Percentiles rank a stretch among this genome's conserved stretches.
phyloP scores from a whole-genome alignment of 2,113 vertebrate species.

The Struthio camelus region DNA sequence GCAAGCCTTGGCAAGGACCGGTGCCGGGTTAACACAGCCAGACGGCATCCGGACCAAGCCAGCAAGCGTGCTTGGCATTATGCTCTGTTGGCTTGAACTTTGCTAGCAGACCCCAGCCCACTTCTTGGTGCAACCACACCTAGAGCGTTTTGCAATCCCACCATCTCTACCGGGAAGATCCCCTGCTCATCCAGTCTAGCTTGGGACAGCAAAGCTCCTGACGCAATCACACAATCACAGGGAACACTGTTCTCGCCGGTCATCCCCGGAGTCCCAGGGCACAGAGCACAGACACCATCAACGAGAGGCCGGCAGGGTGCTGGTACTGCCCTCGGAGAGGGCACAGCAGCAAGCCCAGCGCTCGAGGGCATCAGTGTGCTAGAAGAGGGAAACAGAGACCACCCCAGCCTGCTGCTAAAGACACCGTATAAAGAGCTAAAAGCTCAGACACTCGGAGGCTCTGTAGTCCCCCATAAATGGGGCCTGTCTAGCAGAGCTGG shows the following conservation, averaged over 20 bases:
- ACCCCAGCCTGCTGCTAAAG: background rate
- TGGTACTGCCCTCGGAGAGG: background rate
- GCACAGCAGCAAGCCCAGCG: background rate
- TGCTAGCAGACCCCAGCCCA: background rate
- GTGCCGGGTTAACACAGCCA: background rate
- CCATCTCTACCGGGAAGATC: background rate
- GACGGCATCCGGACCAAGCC: background rate
- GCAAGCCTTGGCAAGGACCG: background rate
- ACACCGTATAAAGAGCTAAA: rapidly evolving
- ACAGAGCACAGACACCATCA: background rate
- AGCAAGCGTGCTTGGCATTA: rapidly evolving
- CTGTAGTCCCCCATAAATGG: background rate
- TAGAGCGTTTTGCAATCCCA: background rate
- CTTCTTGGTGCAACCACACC: background rate
- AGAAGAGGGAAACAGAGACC: background rate
- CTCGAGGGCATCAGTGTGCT: rapidly evolving
- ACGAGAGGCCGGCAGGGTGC: background rate
- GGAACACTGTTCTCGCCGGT: rapidly evolving
- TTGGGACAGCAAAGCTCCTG: background rate
- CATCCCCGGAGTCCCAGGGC: background rate
- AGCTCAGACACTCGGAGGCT: background rate
- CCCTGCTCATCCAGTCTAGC: background rate
- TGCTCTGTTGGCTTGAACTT: background rate
- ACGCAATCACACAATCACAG: rapidly evolving
- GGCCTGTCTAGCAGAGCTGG: background rate